These are phyloP conservation scores for Hyla sarda DNA, from an alignment of 2,113 vertebrate genomes.

Conservation along the genomic window DNA sequence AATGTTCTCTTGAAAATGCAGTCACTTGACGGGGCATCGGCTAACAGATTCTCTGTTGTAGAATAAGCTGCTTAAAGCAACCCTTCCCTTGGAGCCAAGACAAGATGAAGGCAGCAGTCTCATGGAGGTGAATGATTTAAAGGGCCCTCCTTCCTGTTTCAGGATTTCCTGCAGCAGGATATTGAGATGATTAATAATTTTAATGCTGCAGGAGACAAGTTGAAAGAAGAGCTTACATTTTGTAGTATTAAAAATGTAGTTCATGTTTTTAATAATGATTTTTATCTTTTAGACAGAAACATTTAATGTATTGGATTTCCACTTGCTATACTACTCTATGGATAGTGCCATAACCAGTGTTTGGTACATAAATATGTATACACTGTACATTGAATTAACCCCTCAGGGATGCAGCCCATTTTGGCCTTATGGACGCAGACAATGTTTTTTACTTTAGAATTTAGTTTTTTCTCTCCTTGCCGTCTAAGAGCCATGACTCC, in stretches of 20 bases:
- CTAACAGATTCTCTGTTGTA: constrained; percentile 47
- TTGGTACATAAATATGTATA: no score
- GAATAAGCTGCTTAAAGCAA: constrained; percentile 37
- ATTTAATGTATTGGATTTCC: no score
- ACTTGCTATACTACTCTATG: no score
- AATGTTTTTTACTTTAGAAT: no score
- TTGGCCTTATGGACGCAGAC: no score
- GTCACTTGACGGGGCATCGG: constrained; percentile 46
- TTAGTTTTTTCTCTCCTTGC: no score
- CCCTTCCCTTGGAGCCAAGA: constrained; percentile 10
- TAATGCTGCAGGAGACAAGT: not conserved
- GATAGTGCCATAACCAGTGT: no score
- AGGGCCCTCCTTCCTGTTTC: constrained; percentile 22
- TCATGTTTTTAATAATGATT: not conserved
- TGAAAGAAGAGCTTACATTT: not conserved
- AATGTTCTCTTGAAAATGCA: constrained; percentile 45
- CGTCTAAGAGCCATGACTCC: no score
- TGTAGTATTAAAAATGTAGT: not conserved
- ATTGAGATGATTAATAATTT: constrained; percentile 19
- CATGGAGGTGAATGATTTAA: constrained; percentile 43
- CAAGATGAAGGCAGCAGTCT: constrained; percentile 35
- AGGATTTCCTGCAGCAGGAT: constrained; percentile 41
- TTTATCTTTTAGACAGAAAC: not conserved
- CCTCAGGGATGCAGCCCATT: no score
- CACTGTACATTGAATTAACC: no score